Evolutionary conservation across 2,113 vertebrate species (phyloP), one percentile per base, ranked within the genome.

Genomic region (Gobius niger): DNA sequence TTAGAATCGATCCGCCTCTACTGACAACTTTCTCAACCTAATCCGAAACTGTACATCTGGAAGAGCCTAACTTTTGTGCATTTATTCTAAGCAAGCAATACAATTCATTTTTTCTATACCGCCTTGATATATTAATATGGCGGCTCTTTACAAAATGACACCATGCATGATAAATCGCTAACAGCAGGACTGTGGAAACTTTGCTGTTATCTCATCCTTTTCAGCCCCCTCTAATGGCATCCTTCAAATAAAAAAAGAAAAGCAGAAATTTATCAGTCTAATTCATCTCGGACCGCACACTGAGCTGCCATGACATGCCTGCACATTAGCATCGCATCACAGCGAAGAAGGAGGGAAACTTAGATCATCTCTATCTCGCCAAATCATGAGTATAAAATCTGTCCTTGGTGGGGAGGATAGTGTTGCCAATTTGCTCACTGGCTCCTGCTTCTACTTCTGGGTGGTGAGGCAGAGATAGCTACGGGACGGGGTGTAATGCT

Each of bases 321-420:
- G 44, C 47, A 63, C 61, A 46, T 63, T 63, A 63, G 61, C 42
- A 57, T 57, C 34, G 44, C 16, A 9, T 46, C 8, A 7, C 24
- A 75, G 59, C 72, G 46, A 34, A 40, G 52, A 76, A 65, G 70
- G 65, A 60, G 42, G 44, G 44, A 6, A 44, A 63, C 63, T 64
- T 51, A 76, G 51, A 65, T 41, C n/a, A n/a, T 24, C 52, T 47
- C 57, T 64, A 65, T 40, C 3, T 74, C 65, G 70, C 81, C 86
- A 84, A 81, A 87, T 83, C 53, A 77, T 72, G 63, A 62, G 68
- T 78, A 68, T 72, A 47, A 72, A 86, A 82, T 83, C 49, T 80
- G 78, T 82, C 80, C 80, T 86, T 87, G 83, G 80, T 80, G 64
- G 61, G 24, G 9, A 64, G 44, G 80, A 67, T 77, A 78, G 68